Conservation (phyloP, 2,113 vertebrate genomes). For the Myotis brandtii region DNA sequence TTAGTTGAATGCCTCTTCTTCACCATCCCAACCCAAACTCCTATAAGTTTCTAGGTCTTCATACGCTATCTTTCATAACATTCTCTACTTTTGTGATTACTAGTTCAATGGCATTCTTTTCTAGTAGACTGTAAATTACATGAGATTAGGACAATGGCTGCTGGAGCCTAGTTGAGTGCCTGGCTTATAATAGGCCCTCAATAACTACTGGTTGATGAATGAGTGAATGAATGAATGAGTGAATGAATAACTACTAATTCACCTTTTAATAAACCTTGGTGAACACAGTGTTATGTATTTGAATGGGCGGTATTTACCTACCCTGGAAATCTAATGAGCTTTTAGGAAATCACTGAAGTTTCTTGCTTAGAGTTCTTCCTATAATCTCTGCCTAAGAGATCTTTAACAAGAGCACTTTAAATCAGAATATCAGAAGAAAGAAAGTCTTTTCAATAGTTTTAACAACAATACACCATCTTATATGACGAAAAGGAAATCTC, state of each 20-base stretch:
- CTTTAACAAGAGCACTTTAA: slow-evolving; percentile 43
- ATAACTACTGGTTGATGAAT: neutral
- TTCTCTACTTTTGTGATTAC: neutral
- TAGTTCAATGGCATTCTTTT: neutral
- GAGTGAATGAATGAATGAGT: neutral
- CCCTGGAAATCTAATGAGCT: slow-evolving; percentile 61
- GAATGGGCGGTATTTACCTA: slow-evolving; percentile 30
- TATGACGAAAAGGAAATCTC: slow-evolving; percentile 68
- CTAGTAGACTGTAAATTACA: neutral
- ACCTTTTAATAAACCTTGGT: slow-evolving; percentile 37
- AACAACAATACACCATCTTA: slow-evolving; percentile 66
- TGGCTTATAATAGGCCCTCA: neutral
- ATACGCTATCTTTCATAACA: neutral
- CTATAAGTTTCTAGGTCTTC: neutral
- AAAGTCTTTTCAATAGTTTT: slow-evolving; percentile 69
- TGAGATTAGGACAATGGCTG: neutral
- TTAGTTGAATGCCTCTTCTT: neutral
- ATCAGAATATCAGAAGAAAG: slow-evolving; percentile 47
- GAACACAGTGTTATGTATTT: slow-evolving; percentile 31
- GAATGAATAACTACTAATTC: slow-evolving; percentile 14
- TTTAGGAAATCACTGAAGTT: slow-evolving; percentile 56
- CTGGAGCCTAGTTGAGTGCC: neutral
- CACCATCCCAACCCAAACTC: neutral
- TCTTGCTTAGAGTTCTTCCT: slow-evolving; percentile 52
- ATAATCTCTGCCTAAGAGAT: slow-evolving; percentile 6